Evolutionary conservation across 92 coral and sea anemone species (phyloP), one percentile per base, ranked within the genome.

Genomic region (Porites evermanni): DNA sequence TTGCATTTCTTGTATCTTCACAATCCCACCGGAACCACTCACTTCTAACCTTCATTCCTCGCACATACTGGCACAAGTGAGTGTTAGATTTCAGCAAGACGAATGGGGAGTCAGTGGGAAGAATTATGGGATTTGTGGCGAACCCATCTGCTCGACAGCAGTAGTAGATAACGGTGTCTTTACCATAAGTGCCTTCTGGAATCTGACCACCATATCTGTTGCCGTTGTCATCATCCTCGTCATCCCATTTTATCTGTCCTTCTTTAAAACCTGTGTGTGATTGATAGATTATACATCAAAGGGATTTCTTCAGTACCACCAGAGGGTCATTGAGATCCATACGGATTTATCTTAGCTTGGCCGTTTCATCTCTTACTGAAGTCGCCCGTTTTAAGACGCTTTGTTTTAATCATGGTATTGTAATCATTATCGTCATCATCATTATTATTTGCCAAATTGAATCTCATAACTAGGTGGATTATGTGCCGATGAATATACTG

Each of bases 101-200:
- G 79, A 91, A 82, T 13, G 94, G 87, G 17, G n/a, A 47, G 82
- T 84, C 65, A 19, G 85, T 68, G 64, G 94, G 94, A 7, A 91
- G 91, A 13, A 38, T 63, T 38, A 91, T 83, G 54, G 70, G 53
- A 67, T 87, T 79, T n/a, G 90, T 78, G 47, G 91, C 79, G 53
- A 64, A 72, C 5, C 91, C 94, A 16, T 88, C 91, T 6, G 32
- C 9, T 2, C 91, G 94, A 32, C 94, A 91, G 67, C 94, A 91
- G 64, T 71, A 91, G 53, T 64, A 53, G 67, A 91, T 88, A 13
- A 7, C 50, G 2, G 94, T 91, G 47, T 24, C 20, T 7, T 53
- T 52, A 53, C 12, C 72, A 74, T 90, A 90, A 1, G 26, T 24
- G 26, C 26, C 26, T 24, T 24, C 26, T 4, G 94, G 94, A 26